Evolutionary conservation across 2,888 invertebrate genomes (phyloP).

Genomic region (Melinaea menophilus): DNA sequence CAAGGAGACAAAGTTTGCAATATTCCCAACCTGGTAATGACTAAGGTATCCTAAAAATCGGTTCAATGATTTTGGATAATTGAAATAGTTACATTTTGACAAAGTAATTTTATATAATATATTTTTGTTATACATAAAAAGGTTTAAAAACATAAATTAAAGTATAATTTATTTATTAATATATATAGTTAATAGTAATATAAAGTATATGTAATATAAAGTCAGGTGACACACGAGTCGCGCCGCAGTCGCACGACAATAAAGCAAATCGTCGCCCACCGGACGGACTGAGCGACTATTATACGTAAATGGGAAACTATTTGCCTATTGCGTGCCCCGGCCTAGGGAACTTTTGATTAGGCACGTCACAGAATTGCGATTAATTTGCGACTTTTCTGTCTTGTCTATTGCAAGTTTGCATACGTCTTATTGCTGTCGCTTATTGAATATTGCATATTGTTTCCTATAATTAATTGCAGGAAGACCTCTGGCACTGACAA

Average conservation of each 20-base stretch:
- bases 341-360: slow-evolving; percentile 29
- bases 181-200: too few relatives aligned
- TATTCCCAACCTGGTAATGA: too few relatives aligned
- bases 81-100: too few relatives aligned
- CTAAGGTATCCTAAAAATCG: too few relatives aligned
- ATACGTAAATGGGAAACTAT: slow-evolving; percentile 69
- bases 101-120: too few relatives aligned
- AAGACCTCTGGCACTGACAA: too few relatives aligned
- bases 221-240: slow-evolving; percentile 18
- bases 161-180: too few relatives aligned
- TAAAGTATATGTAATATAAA: neutral
- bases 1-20: too few relatives aligned
- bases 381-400: slow-evolving; percentile 6
- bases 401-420: neutral
- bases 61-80: too few relatives aligned
- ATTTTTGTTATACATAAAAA: too few relatives aligned
- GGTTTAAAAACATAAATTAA: too few relatives aligned
- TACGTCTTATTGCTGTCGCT: neutral
- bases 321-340: slow-evolving; percentile 56
- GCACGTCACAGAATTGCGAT: slow-evolving; percentile 9
- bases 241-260: slow-evolving; percentile 59
- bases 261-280: slow-evolving; percentile 58
- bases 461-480: too few relatives aligned
- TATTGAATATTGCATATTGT: slow-evolving; percentile 4
- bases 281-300: slow-evolving; percentile 52